A percentile compares a stretch with the other conserved stretches of the same genome.
phyloP scores from a whole-genome alignment of 2,113 vertebrate species.

The Cyanistes caeruleus region DNA sequence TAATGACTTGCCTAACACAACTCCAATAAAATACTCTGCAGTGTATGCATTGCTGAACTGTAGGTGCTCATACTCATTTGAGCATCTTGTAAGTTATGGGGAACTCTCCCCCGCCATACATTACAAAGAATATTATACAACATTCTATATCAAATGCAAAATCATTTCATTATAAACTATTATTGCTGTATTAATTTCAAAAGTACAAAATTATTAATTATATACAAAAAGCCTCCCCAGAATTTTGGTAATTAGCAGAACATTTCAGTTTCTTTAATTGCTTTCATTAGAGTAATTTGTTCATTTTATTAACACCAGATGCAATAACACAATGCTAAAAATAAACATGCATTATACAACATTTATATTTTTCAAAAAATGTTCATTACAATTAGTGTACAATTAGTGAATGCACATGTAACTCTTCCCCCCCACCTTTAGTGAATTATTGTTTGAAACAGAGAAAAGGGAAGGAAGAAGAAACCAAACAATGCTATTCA shows the following conservation, averaged over 20 bases:
- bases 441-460: slow-evolving; percentile 68
- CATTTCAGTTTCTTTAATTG: slow-evolving; percentile 58
- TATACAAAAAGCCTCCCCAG: slow-evolving; percentile 22
- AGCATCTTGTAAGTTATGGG: not conserved
- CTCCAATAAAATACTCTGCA: not conserved
- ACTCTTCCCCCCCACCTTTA: slow-evolving; percentile 30
- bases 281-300: slow-evolving; percentile 61
- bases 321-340: slow-evolving; percentile 76
- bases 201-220: slow-evolving; percentile 36
- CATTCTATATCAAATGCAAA: slow-evolving; percentile 16
- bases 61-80: not conserved
- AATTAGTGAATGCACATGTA: slow-evolving; percentile 63
- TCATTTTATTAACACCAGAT: slow-evolving; percentile 80
- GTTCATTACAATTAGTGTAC: slow-evolving; percentile 68
- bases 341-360: slow-evolving; percentile 81
- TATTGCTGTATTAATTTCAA: slow-evolving; percentile 35
- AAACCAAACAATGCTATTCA: slow-evolving; percentile 77
- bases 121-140: slow-evolving; percentile 17
- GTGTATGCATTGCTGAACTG: not conserved
- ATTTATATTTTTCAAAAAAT: slow-evolving; percentile 60
- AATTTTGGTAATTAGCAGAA: slow-evolving; percentile 60
- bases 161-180: slow-evolving; percentile 12
- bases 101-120: not conserved
- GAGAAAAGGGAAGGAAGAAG: slow-evolving; percentile 63
- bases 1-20: not conserved